Evolutionary conservation across 2,888 invertebrate species (phyloP).

Genomic region (Coleophora flavipennella): DNA sequence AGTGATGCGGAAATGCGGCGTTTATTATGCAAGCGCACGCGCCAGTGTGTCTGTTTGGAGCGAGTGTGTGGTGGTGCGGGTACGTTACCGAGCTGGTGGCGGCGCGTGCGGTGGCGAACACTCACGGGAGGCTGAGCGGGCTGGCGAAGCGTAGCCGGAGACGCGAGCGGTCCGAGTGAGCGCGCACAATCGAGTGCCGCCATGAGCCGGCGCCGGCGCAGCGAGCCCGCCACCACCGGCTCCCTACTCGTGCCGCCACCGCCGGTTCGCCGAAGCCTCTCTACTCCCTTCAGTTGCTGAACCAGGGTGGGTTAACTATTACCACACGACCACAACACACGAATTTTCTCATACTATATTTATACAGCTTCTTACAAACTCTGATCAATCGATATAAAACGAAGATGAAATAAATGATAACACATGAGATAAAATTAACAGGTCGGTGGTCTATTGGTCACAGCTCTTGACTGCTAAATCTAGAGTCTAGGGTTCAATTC

Average conservation of each 20-base stretch:
- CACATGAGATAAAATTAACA: too few relatives aligned
- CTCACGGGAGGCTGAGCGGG: constrained; percentile 16
- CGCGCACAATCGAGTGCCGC: constrained; percentile 48
- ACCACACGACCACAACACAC: too few relatives aligned
- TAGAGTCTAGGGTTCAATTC: too few relatives aligned
- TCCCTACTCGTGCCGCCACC: constrained; percentile 3
- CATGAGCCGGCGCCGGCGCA: constrained; percentile 23
- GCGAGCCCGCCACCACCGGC: constrained; percentile 5
- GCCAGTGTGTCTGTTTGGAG: constrained; percentile 8
- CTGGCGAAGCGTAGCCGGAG: constrained; percentile 18
- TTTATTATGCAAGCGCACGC: constrained; percentile 23
- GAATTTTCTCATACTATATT: too few relatives aligned
- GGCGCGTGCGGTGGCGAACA: constrained; percentile 13
- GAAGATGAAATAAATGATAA: too few relatives aligned
- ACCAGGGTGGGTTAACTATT: too few relatives aligned
- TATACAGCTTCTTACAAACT: too few relatives aligned
- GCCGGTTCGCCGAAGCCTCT: too few relatives aligned
- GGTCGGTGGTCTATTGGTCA: too few relatives aligned
- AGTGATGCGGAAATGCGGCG: constrained; percentile 23
- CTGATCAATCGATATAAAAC: too few relatives aligned
- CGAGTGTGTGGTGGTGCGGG: constrained; percentile 18
- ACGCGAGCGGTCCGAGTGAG: constrained; percentile 46
- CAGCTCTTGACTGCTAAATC: too few relatives aligned
- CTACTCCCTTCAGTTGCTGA: constrained; percentile 11
- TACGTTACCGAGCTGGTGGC: constrained; percentile 21